These are phyloP conservation scores for Vanessa atalanta DNA, from an alignment of 1,140 invertebrate species.

Conservation along the genomic window DNA sequence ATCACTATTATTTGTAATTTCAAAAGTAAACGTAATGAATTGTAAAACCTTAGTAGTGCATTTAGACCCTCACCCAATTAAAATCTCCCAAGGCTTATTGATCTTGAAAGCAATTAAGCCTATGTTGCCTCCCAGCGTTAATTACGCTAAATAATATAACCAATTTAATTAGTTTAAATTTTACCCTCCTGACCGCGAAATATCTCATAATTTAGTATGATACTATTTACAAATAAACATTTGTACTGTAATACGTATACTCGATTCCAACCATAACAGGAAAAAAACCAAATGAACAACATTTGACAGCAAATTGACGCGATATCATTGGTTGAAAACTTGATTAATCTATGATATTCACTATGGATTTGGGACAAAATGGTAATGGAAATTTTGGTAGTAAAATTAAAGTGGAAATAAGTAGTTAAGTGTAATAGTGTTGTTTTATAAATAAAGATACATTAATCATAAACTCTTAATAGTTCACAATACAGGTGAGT, in stretches of 20 bases:
- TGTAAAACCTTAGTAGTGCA: not conserved
- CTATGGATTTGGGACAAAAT: too few relatives aligned
- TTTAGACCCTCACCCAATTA: constrained; percentile 14
- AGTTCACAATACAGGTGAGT: too few relatives aligned
- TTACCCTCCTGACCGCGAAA: constrained; percentile 7
- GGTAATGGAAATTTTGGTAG: too few relatives aligned
- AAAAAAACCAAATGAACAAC: too few relatives aligned
- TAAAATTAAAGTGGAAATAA: too few relatives aligned
- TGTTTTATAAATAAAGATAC: too few relatives aligned
- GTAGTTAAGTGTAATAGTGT: too few relatives aligned
- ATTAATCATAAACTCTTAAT: too few relatives aligned
- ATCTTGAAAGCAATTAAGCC: constrained; percentile 40
- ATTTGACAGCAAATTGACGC: too few relatives aligned
- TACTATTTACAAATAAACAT: not conserved
- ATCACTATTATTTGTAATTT: not conserved
- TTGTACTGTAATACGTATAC: not conserved
- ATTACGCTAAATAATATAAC: constrained; percentile 38
- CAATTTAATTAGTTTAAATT: constrained; percentile 42
- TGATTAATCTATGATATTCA: too few relatives aligned
- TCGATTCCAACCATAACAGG: too few relatives aligned
- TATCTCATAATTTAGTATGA: not conserved
- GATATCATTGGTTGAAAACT: too few relatives aligned
- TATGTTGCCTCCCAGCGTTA: constrained; percentile 30
- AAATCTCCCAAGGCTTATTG: constrained; percentile 33
- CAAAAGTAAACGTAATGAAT: not conserved